These are phyloP conservation scores for Pseudorhombus dupliciocellatus DNA, from an alignment of 2,113 vertebrate genomes.

Conservation along the genomic window DNA sequence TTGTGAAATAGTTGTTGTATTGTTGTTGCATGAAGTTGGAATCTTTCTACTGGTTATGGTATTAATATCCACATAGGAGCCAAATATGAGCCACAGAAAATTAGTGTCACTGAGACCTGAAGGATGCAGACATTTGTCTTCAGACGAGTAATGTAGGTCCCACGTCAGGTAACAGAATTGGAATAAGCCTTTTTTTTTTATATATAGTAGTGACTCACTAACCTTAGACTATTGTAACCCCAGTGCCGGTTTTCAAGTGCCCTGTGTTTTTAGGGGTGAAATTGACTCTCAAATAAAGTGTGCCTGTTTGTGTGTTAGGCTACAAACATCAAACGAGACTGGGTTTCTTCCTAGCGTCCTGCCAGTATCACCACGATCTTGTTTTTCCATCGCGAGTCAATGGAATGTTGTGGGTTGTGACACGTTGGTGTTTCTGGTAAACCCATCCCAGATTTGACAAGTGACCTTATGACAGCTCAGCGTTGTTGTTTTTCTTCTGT, in stretches of 20 bases:
- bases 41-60: constrained; percentile 58
- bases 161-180: constrained; percentile 39
- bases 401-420: constrained; percentile 47
- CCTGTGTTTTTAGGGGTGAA: constrained; percentile 53
- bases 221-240: constrained; percentile 36
- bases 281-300: constrained; percentile 39
- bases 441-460: constrained; percentile 72
- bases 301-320: constrained; percentile 61
- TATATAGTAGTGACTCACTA: constrained; percentile 46
- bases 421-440: constrained; percentile 49
- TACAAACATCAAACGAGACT: constrained; percentile 60
- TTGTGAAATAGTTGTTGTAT: constrained; percentile 61
- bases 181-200: constrained; percentile 52
- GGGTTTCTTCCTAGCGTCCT: constrained; percentile 35
- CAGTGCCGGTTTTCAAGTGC: constrained; percentile 50
- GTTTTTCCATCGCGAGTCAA: constrained; percentile 12
- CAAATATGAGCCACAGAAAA: constrained; percentile 29
- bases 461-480: constrained; percentile 79
- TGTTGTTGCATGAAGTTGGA: constrained; percentile 70
- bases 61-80: constrained; percentile 39
- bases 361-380: background rate
- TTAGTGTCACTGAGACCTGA: constrained; percentile 42
- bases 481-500: constrained; percentile 48
- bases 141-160: constrained; percentile 29
- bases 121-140: constrained; percentile 39